Evolutionary conservation across 2,888 invertebrate genomes (phyloP), one percentile per base, ranked within the genome.

Genomic region (Archips crataeganus): DNA sequence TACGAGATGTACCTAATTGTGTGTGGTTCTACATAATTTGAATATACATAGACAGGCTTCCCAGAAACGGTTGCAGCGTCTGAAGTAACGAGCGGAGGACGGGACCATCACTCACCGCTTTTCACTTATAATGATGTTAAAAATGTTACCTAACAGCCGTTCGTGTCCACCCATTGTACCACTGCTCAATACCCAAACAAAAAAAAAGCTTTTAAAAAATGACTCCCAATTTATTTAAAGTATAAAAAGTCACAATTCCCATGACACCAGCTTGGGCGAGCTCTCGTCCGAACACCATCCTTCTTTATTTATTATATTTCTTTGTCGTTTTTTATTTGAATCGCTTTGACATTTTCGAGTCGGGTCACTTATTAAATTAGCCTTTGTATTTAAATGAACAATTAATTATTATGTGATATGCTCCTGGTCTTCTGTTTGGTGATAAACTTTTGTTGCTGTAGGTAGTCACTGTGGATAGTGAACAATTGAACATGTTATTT

Each of bases 61-160:
- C 65, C 61, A 70, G 74, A 74, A 74, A 34, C 63, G 72, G 32
- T 34, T 64, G 73, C 63, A 57, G 64, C 51, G 77, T 77, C 79
- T 69, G 75, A 71, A 76, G 82, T 83, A 84, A 81, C 84, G 82
- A 83, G 81, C 76, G 75, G 63, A 74, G 74, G 79, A 75, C 71
- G 68, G 73, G 76, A 88, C 85, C 90, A 94, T 94, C 93, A 92
- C 85, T 94, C 93, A 93, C 84, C 78, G 85, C 87, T 89, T 90
- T 92, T 91, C 91, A 93, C 88, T 92, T 94, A 94, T 94, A 94
- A 94, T 94, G 94, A 94, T 94, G 93, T 94, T 93, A 91, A 92
- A 91, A 92, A 93, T 88, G 92, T 93, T 89, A 90, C 93, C 87
- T 91, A 93, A 94, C 92, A 92, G 90, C 82, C 88, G 84, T 87